Conservation (phyloP, 2,888 invertebrate species). For the Cryptus armator region DNA sequence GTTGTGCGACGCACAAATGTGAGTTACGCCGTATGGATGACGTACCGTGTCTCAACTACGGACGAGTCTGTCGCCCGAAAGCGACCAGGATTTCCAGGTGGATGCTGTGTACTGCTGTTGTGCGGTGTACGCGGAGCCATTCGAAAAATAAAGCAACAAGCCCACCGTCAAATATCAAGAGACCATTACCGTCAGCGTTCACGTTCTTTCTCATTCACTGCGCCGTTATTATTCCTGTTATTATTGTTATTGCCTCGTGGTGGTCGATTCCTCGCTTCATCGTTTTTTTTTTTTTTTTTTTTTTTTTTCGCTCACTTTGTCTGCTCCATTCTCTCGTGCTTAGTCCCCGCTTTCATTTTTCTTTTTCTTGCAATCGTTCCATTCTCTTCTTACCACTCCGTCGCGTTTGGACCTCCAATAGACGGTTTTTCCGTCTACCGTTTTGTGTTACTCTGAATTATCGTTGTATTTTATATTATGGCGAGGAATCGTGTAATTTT, state of each 20-base stretch:
- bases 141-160: slow-evolving; percentile 30
- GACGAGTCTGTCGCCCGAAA: slow-evolving; percentile 21
- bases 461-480: not conserved
- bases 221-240: slow-evolving; percentile 34
- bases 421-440: slow-evolving; percentile 9
- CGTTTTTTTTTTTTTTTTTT: slow-evolving; percentile 28
- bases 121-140: not conserved
- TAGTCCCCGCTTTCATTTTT: slow-evolving; percentile 39
- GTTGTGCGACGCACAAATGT: slow-evolving; percentile 75
- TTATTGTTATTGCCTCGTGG: slow-evolving; percentile 60
- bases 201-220: slow-evolving; percentile 45
- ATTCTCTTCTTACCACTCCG: not conserved
- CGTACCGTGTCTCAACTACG: not conserved
- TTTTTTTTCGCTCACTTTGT: slow-evolving; percentile 27
- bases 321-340: slow-evolving; percentile 21
- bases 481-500: slow-evolving; percentile 13
- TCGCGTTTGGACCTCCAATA: not conserved
- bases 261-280: slow-evolving; percentile 49
- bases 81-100: slow-evolving; percentile 17
- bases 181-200: slow-evolving; percentile 74
- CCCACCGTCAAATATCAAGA: slow-evolving; percentile 73
- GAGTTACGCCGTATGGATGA: slow-evolving; percentile 55
- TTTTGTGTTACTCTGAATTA: not conserved
- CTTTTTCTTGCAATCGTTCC: slow-evolving; percentile 13
- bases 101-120: slow-evolving; percentile 26